Conservation (phyloP, 2,113 vertebrate species). For the Tricholaema leucomelas region DNA sequence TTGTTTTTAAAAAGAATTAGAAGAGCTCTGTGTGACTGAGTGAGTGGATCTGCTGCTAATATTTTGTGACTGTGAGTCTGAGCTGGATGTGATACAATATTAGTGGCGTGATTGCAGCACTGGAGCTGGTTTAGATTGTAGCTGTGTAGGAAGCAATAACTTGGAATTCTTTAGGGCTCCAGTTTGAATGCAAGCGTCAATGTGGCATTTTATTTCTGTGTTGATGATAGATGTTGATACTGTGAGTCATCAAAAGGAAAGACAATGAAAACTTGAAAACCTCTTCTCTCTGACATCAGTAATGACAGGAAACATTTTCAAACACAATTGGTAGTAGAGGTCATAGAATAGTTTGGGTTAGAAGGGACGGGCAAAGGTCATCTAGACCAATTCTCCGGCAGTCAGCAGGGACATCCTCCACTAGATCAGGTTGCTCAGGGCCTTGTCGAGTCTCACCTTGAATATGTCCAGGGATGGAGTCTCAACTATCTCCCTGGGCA, state of each 20-base stretch:
- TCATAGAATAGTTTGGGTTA: too few species aligned
- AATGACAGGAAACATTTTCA: not conserved
- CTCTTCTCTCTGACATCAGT: not conserved
- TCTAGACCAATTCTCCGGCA: too few species aligned
- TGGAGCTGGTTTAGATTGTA: not conserved
- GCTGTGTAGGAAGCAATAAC: not conserved
- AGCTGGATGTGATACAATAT: not conserved
- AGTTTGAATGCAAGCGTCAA: not conserved
- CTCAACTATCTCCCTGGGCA: too few species aligned
- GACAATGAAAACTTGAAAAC: not conserved
- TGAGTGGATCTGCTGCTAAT: not conserved
- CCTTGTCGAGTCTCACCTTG: too few species aligned
- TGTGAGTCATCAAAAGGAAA: not conserved
- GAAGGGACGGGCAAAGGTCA: too few species aligned
- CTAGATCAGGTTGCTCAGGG: too few species aligned
- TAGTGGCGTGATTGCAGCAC: not conserved
- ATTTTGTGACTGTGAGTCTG: not conserved
- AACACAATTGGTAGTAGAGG: not conserved
- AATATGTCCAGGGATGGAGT: too few species aligned
- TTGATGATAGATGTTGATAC: not conserved
- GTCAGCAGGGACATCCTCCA: too few species aligned
- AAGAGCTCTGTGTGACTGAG: not conserved
- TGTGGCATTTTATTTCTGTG: not conserved
- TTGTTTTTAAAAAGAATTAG: not conserved
- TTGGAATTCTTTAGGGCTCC: not conserved